phyloP scores from a whole-genome alignment of 2,113 vertebrate species.

The Nothocercus julius region DNA sequence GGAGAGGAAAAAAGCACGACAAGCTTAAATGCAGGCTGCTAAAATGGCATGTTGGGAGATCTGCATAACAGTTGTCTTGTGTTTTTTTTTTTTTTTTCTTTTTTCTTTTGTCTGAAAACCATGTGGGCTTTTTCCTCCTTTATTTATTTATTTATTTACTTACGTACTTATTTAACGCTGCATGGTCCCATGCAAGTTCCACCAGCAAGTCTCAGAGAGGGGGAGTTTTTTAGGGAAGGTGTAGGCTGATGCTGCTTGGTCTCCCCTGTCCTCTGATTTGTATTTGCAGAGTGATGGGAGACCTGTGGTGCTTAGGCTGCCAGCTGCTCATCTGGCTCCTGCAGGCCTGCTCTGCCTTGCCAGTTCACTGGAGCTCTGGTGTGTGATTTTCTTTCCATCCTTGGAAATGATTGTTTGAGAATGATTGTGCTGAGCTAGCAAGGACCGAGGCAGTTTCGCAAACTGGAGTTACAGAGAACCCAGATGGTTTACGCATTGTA shows the following conservation, averaged over 20 bases:
- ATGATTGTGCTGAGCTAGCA: neutral
- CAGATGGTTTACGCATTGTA: neutral
- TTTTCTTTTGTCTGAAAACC: neutral
- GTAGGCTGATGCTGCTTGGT: accelerated
- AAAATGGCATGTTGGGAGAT: neutral
- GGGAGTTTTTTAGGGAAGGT: neutral
- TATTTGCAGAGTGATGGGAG: neutral
- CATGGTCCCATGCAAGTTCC: neutral
- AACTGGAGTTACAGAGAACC: neutral
- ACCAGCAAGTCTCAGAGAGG: neutral
- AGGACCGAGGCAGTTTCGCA: neutral
- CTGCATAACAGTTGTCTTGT: neutral
- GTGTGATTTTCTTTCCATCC: neutral
- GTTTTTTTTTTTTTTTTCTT: too few species aligned
- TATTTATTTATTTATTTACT: neutral
- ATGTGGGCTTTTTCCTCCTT: neutral
- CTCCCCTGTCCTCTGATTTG: neutral
- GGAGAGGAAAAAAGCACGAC: neutral
- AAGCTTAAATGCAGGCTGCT: neutral
- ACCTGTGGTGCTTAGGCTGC: neutral
- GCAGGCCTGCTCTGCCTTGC: neutral
- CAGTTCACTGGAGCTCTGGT: neutral
- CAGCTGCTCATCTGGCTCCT: neutral
- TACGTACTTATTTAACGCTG: neutral
- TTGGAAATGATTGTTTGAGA: too few species aligned